Conservation (phyloP, 2,888 invertebrate genomes). For the Carcina quercana region DNA sequence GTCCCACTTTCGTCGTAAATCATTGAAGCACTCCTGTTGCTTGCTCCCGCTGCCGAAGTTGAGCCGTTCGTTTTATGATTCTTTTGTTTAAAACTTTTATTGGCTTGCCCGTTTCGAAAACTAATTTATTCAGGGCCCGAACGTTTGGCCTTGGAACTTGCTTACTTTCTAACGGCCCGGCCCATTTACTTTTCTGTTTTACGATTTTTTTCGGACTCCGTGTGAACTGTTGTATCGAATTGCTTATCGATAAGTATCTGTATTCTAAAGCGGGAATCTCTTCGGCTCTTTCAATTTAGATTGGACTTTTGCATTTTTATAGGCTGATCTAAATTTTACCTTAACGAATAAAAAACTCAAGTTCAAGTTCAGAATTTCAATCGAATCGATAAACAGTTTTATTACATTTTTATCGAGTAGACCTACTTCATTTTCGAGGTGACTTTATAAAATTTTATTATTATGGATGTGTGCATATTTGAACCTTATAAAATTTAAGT, state of each 20-base stretch:
- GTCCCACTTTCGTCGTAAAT: conserved; percentile 61
- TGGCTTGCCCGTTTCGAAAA: conserved; percentile 62
- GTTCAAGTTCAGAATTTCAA: no score
- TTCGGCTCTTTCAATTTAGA: no score
- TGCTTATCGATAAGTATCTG: conserved; percentile 8
- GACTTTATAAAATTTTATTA: no score
- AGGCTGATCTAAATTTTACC: background rate
- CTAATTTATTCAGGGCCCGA: conserved; percentile 69
- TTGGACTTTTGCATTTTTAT: background rate
- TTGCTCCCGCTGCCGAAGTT: conserved; percentile 62
- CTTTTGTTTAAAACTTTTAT: conserved; percentile 74
- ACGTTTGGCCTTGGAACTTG: conserved; percentile 53
- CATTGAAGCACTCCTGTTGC: conserved; percentile 62
- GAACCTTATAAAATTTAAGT: no score
- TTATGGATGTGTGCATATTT: no score
- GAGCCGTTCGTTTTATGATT: conserved; percentile 66
- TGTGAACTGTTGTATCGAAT: conserved; percentile 22
- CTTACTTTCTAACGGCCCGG: conserved; percentile 41
- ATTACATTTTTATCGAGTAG: no score
- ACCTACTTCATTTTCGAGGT: no score
- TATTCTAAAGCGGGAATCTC: no score
- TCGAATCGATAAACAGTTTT: no score
- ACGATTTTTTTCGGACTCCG: conserved; percentile 40
- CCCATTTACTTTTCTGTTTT: conserved; percentile 45
- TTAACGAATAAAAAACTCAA: no score